phyloP scores from a whole-genome alignment of 2,888 invertebrate species.

The Drosophila aldrichi region DNA sequence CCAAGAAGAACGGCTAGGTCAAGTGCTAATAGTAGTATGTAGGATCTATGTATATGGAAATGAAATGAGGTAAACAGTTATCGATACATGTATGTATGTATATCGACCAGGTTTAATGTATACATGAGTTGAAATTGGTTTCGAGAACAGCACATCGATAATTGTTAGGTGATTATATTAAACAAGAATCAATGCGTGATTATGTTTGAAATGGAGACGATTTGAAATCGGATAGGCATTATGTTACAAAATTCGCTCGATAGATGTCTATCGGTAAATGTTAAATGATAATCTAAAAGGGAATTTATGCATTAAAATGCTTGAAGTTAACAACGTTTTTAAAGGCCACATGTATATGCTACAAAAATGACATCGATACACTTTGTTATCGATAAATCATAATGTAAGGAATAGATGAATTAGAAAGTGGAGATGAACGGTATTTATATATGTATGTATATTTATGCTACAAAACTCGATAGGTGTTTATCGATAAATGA shows the following conservation, averaged over 20 bases:
- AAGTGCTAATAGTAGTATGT: slow-evolving; percentile 12
- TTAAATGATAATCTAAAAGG: not conserved
- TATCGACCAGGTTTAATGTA: not conserved
- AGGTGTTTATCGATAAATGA: slow-evolving; percentile 33
- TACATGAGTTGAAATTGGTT: not conserved
- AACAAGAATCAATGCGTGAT: slow-evolving; percentile 1
- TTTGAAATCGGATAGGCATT: not conserved
- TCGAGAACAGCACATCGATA: not conserved
- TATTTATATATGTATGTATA: slow-evolving; percentile 30
- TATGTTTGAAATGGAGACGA: not conserved
- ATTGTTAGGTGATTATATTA: not conserved
- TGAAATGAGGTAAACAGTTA: not conserved
- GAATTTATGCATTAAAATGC: slow-evolving; percentile 9
- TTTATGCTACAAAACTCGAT: slow-evolving; percentile 39
- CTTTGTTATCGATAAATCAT: not conserved
- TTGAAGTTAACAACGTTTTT: not conserved
- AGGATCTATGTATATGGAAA: slow-evolving; percentile 7
- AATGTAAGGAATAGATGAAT: not conserved
- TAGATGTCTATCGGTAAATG: not conserved
- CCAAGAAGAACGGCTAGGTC: slow-evolving; percentile 13
- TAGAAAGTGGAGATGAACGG: not conserved
- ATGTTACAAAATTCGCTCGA: not conserved
- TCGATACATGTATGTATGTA: not conserved
- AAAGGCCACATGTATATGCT: slow-evolving; percentile 22
- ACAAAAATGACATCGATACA: slow-evolving; percentile 29